Evolutionary conservation across 2,113 vertebrate genomes (phyloP).

Genomic region (Eubucco bourcierii): DNA sequence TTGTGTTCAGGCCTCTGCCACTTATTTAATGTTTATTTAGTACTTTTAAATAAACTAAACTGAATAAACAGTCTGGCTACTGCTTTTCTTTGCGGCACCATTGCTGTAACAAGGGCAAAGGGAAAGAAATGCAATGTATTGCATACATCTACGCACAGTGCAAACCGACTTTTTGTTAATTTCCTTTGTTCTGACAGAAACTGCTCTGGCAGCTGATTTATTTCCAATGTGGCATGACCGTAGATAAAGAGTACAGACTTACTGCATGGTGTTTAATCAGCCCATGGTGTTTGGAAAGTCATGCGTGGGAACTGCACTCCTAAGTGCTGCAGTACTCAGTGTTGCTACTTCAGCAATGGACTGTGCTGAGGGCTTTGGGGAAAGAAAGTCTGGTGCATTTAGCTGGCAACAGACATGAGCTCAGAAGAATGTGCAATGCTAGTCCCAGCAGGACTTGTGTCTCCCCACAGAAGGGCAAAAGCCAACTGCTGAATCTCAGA

Average conservation of each 20-base stretch:
- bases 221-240: neutral
- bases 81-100: neutral
- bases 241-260: neutral
- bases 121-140: neutral
- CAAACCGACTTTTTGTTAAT: neutral
- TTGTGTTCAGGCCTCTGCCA: neutral
- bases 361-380: neutral
- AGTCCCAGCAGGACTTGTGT: neutral
- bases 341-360: neutral
- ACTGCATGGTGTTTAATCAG: neutral
- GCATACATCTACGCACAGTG: neutral
- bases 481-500: neutral
- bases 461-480: neutral
- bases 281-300: neutral
- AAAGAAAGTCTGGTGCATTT: rapidly evolving
- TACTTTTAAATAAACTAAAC: conserved; percentile 27
- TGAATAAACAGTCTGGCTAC: neutral
- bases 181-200: neutral
- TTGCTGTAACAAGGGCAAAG: neutral
- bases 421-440: rapidly evolving
- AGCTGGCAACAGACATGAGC: neutral
- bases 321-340: neutral
- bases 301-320: neutral
- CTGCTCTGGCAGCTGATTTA: neutral
- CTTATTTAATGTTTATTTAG: neutral